Conservation (phyloP, 2,888 invertebrate species). For the Ectobius pallidus region DNA sequence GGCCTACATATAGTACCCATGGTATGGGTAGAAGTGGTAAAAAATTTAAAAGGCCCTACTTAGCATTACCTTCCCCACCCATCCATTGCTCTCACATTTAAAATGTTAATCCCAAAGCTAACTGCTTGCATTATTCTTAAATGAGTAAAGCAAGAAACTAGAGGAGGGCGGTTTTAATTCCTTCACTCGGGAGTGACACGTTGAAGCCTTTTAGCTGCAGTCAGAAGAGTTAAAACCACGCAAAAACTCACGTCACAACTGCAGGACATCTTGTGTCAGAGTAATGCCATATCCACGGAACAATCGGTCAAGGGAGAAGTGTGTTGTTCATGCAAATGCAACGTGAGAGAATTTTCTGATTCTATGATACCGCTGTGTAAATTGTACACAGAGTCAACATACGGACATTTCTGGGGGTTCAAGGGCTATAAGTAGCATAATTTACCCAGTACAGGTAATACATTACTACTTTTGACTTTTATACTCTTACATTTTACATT, state of each 20-base stretch:
- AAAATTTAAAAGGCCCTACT: too few relatives aligned
- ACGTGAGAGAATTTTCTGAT: too few relatives aligned
- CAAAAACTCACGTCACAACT: constrained; percentile 3
- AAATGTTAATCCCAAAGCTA: constrained; percentile 8
- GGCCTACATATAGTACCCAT: too few relatives aligned
- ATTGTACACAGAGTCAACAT: too few relatives aligned
- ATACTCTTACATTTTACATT: too few relatives aligned
- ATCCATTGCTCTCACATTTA: background rate
- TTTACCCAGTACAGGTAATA: too few relatives aligned
- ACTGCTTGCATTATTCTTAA: constrained; percentile 13
- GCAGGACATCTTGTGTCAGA: constrained; percentile 9
- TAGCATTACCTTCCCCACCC: too few relatives aligned
- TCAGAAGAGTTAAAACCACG: constrained; percentile 11
- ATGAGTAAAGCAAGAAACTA: background rate
- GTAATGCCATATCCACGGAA: background rate
- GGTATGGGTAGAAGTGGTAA: too few relatives aligned
- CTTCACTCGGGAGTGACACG: constrained; percentile 13
- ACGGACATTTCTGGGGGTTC: too few relatives aligned
- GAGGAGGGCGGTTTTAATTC: constrained; percentile 4
- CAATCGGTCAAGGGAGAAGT: background rate
- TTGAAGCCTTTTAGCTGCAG: constrained; percentile 15
- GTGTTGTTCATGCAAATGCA: background rate
- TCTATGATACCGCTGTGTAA: too few relatives aligned
- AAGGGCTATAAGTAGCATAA: too few relatives aligned
- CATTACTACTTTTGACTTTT: too few relatives aligned